Base-by-base conservation (phyloP, 2,888 invertebrate genomes). In the Cataglyphis livida region DNA sequence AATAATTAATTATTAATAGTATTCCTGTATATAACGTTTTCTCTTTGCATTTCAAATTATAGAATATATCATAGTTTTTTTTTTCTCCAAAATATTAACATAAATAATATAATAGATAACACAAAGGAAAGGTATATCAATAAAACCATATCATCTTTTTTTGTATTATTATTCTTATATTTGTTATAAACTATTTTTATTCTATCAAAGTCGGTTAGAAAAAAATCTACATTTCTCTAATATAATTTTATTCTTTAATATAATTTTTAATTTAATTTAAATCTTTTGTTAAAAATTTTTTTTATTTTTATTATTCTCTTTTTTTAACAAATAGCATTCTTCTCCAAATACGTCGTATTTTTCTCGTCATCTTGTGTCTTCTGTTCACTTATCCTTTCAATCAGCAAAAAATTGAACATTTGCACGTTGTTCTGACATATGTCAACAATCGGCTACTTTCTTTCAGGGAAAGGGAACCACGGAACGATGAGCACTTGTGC, bases 401-500 rank as follows among this genome's bases (percentile, higher is more conserved):
- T 25, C 2, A 5, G 1, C 4, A 48, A 48, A 1, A 32, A 74
- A 62, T 21, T 21, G 25, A 66, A 66, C 54, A 28, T 76, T 76
- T 25, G n/a, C 25, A 15, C 35, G 65, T 54, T 75, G 25, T 54
- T 1, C 10, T 59, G n/a, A 1, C 54, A 57, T 28, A 66, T 10
- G 68, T 78, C 25, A 57, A 68, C 28, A 12, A 32, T 78, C 44
- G 32, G 21, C n/a, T 18, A 35, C 35, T 65, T 64, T 18, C 4
- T 76, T 28, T 21, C 41, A 48, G 70, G 25, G 12, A 71, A 70
- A 57, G 44, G 65, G 57, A 64, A 35, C 79, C 41, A 86, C 61
- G 79, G 75, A 18, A 82, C 78, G 59, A 57, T 61, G 51, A 71
- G 28, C 66, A 86, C 81, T 68, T 84, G 79, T 32, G 65, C 44